These are phyloP conservation scores for Leptoteleia sp. DNA, from an alignment of 1,140 invertebrate species.

Conservation along the genomic window DNA sequence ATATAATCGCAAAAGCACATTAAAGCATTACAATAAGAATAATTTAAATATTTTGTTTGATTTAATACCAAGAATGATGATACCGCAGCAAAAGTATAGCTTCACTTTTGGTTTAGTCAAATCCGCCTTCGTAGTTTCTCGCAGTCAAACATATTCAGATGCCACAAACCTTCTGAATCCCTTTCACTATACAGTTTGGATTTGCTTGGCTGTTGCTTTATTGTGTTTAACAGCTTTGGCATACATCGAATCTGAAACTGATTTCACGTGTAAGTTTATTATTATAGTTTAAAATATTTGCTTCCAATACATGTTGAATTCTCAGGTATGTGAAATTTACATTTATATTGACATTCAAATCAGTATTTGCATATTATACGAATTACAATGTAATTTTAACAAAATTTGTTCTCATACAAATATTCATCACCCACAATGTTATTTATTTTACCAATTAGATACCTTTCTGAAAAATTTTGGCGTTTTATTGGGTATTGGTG, in stretches of 20 bases:
- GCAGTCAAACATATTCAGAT: conserved; percentile 20
- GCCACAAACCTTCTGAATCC: conserved; percentile 44
- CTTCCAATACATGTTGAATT: too few relatives aligned
- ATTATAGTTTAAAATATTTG: too few relatives aligned
- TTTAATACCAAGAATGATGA: conserved; percentile 37
- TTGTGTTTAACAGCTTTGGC: conserved; percentile 24
- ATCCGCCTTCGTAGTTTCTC: conserved; percentile 34
- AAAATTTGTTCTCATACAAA: too few relatives aligned
- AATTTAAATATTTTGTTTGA: conserved; percentile 63
- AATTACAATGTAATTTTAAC: too few relatives aligned
- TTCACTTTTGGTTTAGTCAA: conserved; percentile 49
- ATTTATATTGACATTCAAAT: too few relatives aligned
- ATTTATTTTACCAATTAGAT: too few relatives aligned
- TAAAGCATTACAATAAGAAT: conserved; percentile 50
- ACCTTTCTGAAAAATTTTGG: conserved; percentile 54
- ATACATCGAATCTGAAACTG: conserved; percentile 10
- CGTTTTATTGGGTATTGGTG: conserved; percentile 53
- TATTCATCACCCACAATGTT: too few relatives aligned
- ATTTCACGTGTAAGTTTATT: conserved; percentile 40
- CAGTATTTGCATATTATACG: too few relatives aligned
- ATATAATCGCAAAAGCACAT: conserved; percentile 13
- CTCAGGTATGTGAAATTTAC: too few relatives aligned
- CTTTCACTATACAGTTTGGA: conserved; percentile 51
- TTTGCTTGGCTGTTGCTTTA: conserved; percentile 26
- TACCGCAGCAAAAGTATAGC: conserved; percentile 48